Percentiles rank a stretch among this genome's conserved stretches.
Conservation (phyloP, 2,797 vertebrate genomes). For the Leptodactylus fallax region DNA sequence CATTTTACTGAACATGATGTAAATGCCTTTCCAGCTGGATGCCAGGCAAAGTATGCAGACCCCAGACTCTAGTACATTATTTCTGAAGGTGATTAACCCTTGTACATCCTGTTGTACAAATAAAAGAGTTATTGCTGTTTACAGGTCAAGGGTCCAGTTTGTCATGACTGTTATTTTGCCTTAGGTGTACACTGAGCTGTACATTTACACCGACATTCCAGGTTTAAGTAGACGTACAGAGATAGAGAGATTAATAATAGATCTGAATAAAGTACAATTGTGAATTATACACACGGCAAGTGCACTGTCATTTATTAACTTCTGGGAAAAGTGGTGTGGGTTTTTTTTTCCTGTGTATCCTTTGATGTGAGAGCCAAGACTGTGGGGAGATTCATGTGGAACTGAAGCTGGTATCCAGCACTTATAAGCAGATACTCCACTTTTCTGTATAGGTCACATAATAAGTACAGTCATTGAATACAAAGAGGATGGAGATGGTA, state of each 20-base stretch:
- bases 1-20: no score
- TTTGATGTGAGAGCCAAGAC: slow-evolving; percentile 38
- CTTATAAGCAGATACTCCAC: not conserved
- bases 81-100: no score
- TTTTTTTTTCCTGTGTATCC: not conserved
- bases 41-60: no score
- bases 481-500: not conserved
- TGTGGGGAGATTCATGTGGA: not conserved
- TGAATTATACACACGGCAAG: slow-evolving; percentile 1
- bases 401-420: not conserved
- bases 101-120: no score
- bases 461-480: not conserved
- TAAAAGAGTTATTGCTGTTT: not conserved
- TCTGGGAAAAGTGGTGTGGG: slow-evolving; percentile 22
- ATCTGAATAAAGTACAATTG: not conserved
- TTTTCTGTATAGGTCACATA: not conserved
- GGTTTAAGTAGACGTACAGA: not conserved
- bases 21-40: no score
- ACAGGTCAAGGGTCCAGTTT: not conserved
- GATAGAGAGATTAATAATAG: not conserved
- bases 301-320: slow-evolving; percentile 22
- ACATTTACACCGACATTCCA: not conserved
- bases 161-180: not conserved
- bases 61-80: no score
- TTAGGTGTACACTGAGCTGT: not conserved